These are phyloP conservation scores for Pseudococcus viburni DNA, from an alignment of 2,888 invertebrate genomes.

Conservation along the genomic window DNA sequence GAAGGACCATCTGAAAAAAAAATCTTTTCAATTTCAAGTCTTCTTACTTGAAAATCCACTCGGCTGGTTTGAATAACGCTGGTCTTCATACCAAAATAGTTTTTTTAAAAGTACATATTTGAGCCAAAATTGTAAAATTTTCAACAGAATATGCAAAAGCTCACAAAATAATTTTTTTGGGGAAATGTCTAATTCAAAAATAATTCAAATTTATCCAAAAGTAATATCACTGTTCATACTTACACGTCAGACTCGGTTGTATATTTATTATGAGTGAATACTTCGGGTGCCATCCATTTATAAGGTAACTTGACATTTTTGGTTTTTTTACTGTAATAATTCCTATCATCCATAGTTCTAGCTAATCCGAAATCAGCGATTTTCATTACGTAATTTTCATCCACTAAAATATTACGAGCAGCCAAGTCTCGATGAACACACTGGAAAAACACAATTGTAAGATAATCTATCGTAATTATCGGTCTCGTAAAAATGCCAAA, in stretches of 20 bases:
- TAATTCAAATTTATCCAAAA: too few species aligned
- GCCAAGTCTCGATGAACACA: constrained; percentile 24
- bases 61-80: too few species aligned
- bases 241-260: neutral
- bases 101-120: too few species aligned
- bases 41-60: too few species aligned
- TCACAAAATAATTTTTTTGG: too few species aligned
- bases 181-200: too few species aligned
- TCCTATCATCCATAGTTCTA: neutral
- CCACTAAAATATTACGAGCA: neutral
- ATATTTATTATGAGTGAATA: neutral
- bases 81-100: too few species aligned
- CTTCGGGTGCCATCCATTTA: constrained; percentile 12
- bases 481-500: neutral
- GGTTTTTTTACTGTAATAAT: neutral
- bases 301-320: neutral
- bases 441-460: neutral
- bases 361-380: neutral
- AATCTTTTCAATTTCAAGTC: neutral
- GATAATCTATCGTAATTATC: neutral
- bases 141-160: too few species aligned
- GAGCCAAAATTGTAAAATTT: too few species aligned
- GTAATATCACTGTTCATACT: neutral
- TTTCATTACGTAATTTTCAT: neutral
- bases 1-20: constrained; percentile 10